A percentile compares a stretch with the other conserved stretches of the same genome.
Evolutionary conservation across 2,797 vertebrate species (phyloP).

Genomic region (Oreonectes daqikongensis): DNA sequence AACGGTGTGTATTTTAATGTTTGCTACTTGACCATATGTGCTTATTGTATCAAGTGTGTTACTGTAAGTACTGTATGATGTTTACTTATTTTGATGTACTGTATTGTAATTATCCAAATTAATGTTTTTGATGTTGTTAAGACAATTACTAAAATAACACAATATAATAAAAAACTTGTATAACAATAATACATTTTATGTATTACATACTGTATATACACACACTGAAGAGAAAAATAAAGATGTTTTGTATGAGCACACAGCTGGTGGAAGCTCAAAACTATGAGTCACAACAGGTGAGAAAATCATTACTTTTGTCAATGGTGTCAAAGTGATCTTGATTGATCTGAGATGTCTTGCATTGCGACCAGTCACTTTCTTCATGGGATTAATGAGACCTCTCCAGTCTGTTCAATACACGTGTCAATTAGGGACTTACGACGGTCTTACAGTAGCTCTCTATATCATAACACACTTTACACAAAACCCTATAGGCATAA

Average conservation of each 20-base stretch:
- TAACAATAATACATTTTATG: not conserved
- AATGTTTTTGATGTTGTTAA: too few relatives aligned
- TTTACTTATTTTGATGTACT: too few relatives aligned
- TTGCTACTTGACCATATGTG: not conserved
- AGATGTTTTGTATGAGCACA: constrained; percentile 4
- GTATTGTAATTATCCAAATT: too few relatives aligned
- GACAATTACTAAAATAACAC: not conserved
- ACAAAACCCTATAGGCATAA: not conserved
- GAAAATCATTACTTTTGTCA: constrained; percentile 54
- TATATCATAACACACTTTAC: constrained; percentile 4
- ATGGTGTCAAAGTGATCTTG: constrained; percentile 55
- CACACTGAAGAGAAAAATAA: not conserved
- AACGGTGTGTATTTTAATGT: not conserved
- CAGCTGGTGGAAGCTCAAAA: constrained; percentile 32
- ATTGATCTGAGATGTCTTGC: constrained; percentile 58
- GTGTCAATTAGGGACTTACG: constrained; percentile 56
- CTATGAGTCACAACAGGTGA: constrained; percentile 43
- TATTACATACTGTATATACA: not conserved
- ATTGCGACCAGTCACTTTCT: constrained; percentile 55
- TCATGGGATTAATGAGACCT: constrained; percentile 59
- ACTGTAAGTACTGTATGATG: not conserved
- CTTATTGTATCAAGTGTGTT: not conserved
- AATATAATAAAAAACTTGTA: not conserved
- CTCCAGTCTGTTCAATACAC: constrained; percentile 49
- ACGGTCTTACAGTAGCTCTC: constrained; percentile 11